Conservation (phyloP, 1,140 invertebrate species). For the Halyomorpha halys region DNA sequence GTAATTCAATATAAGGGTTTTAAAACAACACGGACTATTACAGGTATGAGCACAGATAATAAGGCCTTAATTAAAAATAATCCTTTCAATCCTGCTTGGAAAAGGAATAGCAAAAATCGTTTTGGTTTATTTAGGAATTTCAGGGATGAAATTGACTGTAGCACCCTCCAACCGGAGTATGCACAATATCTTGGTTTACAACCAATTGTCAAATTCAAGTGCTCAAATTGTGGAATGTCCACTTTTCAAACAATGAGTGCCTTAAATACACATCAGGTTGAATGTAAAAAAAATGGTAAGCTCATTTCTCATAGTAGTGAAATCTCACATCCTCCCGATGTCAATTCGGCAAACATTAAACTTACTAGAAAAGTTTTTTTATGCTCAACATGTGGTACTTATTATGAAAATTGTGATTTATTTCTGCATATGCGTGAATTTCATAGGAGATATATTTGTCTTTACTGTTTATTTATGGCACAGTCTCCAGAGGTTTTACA, state of each 20-base stretch:
- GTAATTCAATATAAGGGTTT: conserved; percentile 24
- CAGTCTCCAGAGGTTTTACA: conserved; percentile 62
- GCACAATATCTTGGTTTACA: conserved; percentile 60
- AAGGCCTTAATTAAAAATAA: conserved; percentile 18
- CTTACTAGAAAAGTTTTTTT: conserved; percentile 63
- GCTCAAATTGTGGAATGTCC: conserved; percentile 48
- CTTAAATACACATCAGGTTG: conserved; percentile 49
- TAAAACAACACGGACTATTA: conserved; percentile 11
- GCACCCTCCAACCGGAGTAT: conserved; percentile 41
- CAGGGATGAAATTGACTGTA: conserved; percentile 31
- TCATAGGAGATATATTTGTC: conserved; percentile 63
- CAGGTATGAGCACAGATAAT: conserved; percentile 8
- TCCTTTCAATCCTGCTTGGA: conserved; percentile 23
- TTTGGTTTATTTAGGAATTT: conserved; percentile 14
- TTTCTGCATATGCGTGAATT: conserved; percentile 69
- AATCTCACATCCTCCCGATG: conserved; percentile 33
- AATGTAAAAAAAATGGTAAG: conserved; percentile 41
- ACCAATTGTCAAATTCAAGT: conserved; percentile 54
- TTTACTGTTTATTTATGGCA: conserved; percentile 69
- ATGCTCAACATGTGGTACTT: conserved; percentile 64
- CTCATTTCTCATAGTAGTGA: conserved; percentile 34
- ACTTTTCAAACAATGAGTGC: conserved; percentile 46
- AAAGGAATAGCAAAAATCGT: conserved; percentile 7
- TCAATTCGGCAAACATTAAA: conserved; percentile 43
- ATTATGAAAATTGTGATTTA: conserved; percentile 73